Evolutionary conservation across 2,113 vertebrate species (phyloP).

Genomic region (Calidris pugnax): DNA sequence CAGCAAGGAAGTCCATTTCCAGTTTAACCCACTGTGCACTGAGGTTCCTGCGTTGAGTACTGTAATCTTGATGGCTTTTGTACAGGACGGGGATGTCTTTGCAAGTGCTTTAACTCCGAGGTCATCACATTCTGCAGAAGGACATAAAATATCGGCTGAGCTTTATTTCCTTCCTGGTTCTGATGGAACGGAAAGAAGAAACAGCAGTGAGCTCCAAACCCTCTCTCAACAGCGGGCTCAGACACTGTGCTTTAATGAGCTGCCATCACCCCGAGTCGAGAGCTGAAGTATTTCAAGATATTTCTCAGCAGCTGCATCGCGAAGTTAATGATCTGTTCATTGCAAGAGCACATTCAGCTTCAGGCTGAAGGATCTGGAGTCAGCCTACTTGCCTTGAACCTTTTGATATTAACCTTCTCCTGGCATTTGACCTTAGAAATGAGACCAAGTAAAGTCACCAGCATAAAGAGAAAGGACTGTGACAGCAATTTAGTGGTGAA

Average conservation of each 20-base stretch:
- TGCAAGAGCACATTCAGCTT: not conserved
- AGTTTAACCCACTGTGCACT: not conserved
- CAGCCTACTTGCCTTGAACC: not conserved
- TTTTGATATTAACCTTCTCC: not conserved
- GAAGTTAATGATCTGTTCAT: conserved; percentile 32
- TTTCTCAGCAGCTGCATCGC: conserved; percentile 17
- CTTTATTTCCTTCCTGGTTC: conserved; percentile 3
- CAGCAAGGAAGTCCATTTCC: not conserved
- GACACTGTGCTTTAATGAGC: conserved; percentile 1
- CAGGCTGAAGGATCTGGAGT: not conserved
- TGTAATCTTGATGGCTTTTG: not conserved
- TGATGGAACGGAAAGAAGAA: conserved; percentile 12
- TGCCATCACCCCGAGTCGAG: not conserved
- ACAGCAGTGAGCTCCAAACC: not conserved
- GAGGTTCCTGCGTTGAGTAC: not conserved
- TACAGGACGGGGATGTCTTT: too few relatives aligned
- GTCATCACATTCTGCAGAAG: not conserved
- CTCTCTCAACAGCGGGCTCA: not conserved
- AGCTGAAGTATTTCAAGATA: conserved; percentile 35
- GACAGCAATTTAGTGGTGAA: not conserved
- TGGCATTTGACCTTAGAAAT: not conserved
- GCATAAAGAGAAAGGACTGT: not conserved
- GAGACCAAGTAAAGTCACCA: not conserved
- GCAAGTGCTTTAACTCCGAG: not conserved
- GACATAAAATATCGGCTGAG: not conserved